Conservation (phyloP, 2,113 vertebrate species). For the Blennius ocellaris region DNA sequence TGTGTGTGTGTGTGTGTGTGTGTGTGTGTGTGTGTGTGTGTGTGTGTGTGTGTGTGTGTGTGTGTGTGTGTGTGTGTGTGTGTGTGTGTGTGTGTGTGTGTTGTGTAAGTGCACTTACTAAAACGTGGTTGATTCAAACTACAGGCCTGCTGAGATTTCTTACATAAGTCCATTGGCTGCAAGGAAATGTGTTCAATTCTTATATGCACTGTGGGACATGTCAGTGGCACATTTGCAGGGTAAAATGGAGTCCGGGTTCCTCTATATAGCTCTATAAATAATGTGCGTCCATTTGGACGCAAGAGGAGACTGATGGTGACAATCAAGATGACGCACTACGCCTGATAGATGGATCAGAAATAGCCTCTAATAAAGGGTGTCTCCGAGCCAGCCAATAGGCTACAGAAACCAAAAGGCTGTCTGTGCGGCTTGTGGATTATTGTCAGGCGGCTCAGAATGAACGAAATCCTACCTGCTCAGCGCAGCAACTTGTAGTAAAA, state of each 20-base stretch:
- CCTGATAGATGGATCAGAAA: conserved; percentile 71
- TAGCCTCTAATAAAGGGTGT: conserved; percentile 23
- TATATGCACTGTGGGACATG: conserved; percentile 28
- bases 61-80: not conserved
- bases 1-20: conserved; percentile 18
- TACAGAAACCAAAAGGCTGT: not conserved
- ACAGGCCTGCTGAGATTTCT: conserved; percentile 54
- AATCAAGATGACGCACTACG: conserved; percentile 71
- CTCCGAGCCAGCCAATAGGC: conserved; percentile 32
- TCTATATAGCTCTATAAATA: conserved; percentile 4
- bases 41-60: too few species aligned
- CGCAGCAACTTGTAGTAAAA: conserved; percentile 42
- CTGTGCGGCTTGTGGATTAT: not conserved
- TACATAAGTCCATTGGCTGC: conserved; percentile 50
- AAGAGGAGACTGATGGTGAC: conserved; percentile 52
- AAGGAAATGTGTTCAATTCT: conserved; percentile 21
- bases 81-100: conserved; percentile 7
- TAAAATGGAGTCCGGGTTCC: conserved; percentile 63
- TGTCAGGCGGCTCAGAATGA: conserved; percentile 6
- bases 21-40: too few species aligned
- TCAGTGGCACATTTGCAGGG: conserved; percentile 31
- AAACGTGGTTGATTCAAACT: conserved; percentile 27
- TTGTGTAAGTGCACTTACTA: conserved; percentile 44
- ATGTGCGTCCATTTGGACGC: conserved; percentile 51
- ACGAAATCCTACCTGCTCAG: conserved; percentile 63